Conservation (phyloP, 1,140 invertebrate genomes). For the Anoplolepis gracilipes region DNA sequence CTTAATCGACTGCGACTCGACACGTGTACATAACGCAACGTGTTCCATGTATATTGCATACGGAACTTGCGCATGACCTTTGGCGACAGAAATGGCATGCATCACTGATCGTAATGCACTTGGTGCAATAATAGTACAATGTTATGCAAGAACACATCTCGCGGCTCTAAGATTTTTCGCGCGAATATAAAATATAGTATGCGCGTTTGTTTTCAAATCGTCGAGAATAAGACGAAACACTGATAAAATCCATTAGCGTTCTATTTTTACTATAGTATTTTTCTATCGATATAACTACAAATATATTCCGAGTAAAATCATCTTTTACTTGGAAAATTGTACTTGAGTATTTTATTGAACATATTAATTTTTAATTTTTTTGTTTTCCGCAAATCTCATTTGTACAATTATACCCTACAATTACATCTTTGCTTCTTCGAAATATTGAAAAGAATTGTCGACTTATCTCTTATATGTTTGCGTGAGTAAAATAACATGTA, state of each 20-base stretch:
- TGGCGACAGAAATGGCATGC: background rate
- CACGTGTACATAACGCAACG: background rate
- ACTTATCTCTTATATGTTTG: constrained; percentile 16
- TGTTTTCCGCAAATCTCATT: background rate
- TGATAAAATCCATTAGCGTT: background rate
- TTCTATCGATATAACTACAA: background rate
- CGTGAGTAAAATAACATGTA: constrained; percentile 16
- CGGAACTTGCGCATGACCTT: constrained; percentile 4
- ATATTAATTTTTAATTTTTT: background rate
- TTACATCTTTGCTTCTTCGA: background rate
- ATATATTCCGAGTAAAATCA: background rate
- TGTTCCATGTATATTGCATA: background rate
- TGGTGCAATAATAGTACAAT: background rate
- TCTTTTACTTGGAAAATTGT: background rate
- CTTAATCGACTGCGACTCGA: constrained; percentile 7
- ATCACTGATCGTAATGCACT: constrained; percentile 7
- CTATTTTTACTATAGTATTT: background rate
- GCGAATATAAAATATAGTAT: background rate
- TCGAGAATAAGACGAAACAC: background rate
- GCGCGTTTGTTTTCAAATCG: background rate
- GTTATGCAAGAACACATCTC: background rate
- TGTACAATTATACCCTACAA: background rate
- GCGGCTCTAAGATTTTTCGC: background rate
- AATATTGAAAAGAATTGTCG: background rate
- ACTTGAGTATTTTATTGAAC: background rate